Conservation (phyloP, 2,888 invertebrate species). For the Nezara viridula region DNA sequence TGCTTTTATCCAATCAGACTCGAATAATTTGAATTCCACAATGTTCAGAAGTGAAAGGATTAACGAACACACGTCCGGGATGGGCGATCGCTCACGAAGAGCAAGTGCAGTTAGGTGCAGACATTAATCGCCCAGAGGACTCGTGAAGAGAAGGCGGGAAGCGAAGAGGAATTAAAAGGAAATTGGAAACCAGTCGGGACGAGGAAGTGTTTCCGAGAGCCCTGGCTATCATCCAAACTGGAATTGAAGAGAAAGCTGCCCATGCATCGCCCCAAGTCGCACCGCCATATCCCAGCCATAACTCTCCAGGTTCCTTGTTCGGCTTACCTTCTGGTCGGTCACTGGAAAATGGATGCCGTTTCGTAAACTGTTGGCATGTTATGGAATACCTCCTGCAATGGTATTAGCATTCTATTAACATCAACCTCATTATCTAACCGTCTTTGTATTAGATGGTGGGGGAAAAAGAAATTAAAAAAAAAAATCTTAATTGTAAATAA, state of each 20-base stretch:
- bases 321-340: background rate
- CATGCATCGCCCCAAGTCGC: background rate
- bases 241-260: background rate
- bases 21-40: background rate
- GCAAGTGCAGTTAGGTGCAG: background rate
- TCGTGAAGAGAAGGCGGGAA: background rate
- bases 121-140: background rate
- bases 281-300: background rate
- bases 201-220: background rate
- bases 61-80: background rate
- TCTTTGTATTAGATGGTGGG: background rate
- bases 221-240: background rate
- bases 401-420: background rate
- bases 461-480: no score
- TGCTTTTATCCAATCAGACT: no score
- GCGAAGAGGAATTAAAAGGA: constrained; percentile 32
- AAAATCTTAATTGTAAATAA: no score
- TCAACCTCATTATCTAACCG: background rate
- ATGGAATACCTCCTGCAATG: background rate
- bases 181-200: constrained; percentile 30
- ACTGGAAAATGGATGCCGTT: background rate
- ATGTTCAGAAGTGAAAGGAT: background rate
- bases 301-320: background rate
- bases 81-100: background rate
- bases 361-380: background rate